A percentile compares a stretch with the other conserved stretches of the same genome.
Conservation (phyloP, 2,113 vertebrate genomes). For the Tetrao urogallus region DNA sequence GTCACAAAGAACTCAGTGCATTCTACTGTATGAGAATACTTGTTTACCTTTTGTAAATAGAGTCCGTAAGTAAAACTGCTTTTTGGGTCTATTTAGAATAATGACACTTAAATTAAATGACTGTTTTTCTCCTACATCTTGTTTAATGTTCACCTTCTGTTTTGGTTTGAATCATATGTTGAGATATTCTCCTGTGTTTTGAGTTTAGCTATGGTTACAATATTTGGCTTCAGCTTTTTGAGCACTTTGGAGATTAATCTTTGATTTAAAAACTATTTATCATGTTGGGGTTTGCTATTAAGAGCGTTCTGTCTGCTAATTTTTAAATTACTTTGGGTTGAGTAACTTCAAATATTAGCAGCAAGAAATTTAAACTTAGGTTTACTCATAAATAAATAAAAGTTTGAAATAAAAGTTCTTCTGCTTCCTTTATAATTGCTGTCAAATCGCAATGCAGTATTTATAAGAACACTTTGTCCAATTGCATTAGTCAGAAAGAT, state of each 20-base stretch:
- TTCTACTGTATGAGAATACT: background rate
- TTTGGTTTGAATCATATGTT: background rate
- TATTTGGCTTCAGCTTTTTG: constrained; percentile 31
- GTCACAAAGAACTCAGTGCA: background rate
- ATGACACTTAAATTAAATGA: background rate
- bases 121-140: background rate
- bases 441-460: background rate
- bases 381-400: background rate
- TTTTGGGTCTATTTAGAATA: background rate
- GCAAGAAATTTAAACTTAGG: background rate
- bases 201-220: constrained; percentile 35
- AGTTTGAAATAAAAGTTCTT: background rate
- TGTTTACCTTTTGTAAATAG: background rate
- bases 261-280: too few relatives aligned
- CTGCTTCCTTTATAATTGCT: background rate
- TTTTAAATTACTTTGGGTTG: background rate
- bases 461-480: background rate
- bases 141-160: background rate
- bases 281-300: background rate
- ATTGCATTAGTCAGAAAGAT: background rate
- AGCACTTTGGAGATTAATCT: background rate
- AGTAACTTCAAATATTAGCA: constrained; percentile 2
- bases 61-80: background rate
- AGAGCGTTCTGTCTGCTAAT: constrained; percentile 21
- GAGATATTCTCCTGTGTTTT: constrained; percentile 31